Evolutionary conservation across 2,113 vertebrate genomes (phyloP).

Genomic region (Sinocyclocheilus grahami): DNA sequence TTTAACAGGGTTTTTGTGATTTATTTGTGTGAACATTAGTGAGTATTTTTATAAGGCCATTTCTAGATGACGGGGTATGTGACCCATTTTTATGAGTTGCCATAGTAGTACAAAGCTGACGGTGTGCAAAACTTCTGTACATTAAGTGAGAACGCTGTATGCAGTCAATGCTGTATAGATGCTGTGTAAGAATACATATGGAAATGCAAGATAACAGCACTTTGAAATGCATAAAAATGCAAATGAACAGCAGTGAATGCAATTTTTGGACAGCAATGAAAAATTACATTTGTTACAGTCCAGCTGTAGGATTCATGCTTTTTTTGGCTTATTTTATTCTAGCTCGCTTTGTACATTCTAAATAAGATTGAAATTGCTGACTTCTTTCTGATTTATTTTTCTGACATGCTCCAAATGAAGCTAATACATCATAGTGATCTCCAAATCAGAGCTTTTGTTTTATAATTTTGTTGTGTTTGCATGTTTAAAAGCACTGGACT

Average conservation of each 20-base stretch:
- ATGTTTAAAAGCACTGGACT: not conserved
- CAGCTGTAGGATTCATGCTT: not conserved
- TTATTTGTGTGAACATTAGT: not conserved
- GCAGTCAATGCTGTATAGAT: not conserved
- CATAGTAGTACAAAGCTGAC: not conserved
- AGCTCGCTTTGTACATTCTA: not conserved
- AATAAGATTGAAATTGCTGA: not conserved
- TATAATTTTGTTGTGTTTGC: not conserved
- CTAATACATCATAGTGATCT: not conserved
- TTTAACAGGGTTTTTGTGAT: not conserved
- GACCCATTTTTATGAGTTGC: not conserved
- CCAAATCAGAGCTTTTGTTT: not conserved
- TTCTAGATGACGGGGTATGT: not conserved
- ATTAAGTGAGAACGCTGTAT: not conserved
- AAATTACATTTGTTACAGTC: not conserved
- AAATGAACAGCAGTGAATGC: conserved; percentile 14
- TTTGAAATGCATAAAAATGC: conserved; percentile 17
- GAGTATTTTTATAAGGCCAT: not conserved
- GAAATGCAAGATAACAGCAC: conserved; percentile 28
- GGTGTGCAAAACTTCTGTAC: not conserved
- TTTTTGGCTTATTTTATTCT: not conserved
- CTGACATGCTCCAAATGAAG: not conserved
- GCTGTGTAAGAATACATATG: not conserved
- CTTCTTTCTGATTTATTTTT: not conserved
- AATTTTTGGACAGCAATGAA: not conserved